Evolutionary conservation across 2,113 vertebrate genomes (phyloP).

Genomic region (Colinus virginianus): DNA sequence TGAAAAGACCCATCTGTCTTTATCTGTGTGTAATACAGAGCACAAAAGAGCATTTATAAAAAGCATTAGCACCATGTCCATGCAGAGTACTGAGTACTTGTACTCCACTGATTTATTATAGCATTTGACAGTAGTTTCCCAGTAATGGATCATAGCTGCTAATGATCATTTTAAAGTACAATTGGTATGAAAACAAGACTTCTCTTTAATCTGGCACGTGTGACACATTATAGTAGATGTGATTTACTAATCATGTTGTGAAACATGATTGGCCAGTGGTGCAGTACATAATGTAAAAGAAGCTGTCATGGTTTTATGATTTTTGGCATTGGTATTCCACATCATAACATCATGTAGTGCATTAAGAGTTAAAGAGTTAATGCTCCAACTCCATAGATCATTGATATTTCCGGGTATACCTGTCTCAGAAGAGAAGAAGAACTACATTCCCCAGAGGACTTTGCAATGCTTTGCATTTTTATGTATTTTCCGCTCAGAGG

Average conservation of each 20-base stretch:
- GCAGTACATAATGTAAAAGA: neutral
- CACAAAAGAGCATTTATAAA: neutral
- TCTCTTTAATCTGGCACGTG: neutral
- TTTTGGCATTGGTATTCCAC: no score
- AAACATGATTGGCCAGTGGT: neutral
- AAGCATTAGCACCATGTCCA: neutral
- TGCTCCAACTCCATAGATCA: no score
- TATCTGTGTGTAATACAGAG: neutral
- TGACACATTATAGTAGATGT: neutral
- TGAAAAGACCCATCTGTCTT: neutral
- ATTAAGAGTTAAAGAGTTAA: no score
- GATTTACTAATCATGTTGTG: neutral
- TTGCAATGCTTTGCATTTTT: no score
- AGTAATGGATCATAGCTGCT: neutral
- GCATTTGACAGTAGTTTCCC: neutral
- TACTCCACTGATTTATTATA: neutral
- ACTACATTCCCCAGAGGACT: no score
- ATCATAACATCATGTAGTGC: no score
- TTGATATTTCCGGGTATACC: no score
- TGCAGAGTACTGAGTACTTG: neutral
- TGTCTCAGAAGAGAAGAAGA: no score
- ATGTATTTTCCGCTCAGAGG: no score
- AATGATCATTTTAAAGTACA: conserved; percentile 11
- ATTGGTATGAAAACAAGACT: neutral
- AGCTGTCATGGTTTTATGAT: no score